Percentiles rank a stretch among this genome's conserved stretches.
Conservation (phyloP, 2,113 vertebrate genomes). For the Catharus fuscescens region DNA sequence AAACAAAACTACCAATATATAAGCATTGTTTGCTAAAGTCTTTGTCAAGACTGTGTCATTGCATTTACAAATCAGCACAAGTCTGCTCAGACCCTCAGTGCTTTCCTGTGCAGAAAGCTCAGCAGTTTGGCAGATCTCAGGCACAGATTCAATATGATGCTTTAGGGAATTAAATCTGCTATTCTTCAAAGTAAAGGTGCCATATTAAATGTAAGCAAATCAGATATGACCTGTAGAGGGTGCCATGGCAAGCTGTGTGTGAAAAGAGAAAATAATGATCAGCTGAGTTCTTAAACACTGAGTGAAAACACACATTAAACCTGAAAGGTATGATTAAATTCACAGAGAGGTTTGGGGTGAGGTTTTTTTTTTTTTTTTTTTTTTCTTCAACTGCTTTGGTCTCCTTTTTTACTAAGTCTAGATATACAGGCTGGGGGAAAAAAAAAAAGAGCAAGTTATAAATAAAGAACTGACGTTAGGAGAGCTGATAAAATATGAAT, state of each 20-base stretch:
- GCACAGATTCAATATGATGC: not conserved
- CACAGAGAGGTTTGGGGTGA: not conserved
- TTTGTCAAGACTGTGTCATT: not conserved
- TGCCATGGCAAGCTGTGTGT: not conserved
- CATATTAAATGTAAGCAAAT: not conserved
- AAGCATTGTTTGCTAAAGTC: not conserved
- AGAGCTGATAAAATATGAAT: constrained; percentile 70
- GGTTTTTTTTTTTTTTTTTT: not conserved
- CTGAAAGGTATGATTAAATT: constrained; percentile 32
- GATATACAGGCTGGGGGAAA: not conserved
- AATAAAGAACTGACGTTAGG: constrained; percentile 48
- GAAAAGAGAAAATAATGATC: not conserved
- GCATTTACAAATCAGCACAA: not conserved
- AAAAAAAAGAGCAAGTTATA: not conserved
- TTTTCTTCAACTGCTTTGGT: not conserved
- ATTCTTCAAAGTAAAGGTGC: not conserved
- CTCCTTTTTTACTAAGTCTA: constrained; percentile 48
- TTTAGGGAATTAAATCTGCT: not conserved
- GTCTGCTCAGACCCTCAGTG: not conserved
- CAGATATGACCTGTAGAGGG: not conserved
- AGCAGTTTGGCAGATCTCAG: not conserved
- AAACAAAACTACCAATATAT: not conserved
- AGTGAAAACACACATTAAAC: not conserved
- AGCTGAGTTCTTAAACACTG: not conserved
- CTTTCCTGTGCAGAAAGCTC: not conserved